Evolutionary conservation across 2,113 vertebrate genomes (phyloP).

Genomic region (Rhabdomys dilectus): DNA sequence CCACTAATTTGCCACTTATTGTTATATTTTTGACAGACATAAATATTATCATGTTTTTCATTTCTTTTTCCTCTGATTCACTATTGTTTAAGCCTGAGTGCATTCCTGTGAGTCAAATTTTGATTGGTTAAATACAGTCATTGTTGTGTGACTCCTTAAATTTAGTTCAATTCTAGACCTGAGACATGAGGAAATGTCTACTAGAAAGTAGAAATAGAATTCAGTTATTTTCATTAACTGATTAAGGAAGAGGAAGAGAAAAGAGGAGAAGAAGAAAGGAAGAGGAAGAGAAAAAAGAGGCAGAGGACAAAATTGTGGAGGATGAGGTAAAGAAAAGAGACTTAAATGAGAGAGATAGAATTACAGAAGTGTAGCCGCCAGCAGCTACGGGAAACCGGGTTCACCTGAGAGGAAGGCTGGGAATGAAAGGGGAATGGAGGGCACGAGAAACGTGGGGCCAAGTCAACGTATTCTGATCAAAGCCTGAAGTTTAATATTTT

Average conservation of each 20-base stretch:
- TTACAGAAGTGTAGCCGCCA: too few relatives aligned
- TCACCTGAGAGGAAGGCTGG: too few relatives aligned
- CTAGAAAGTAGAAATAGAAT: neutral
- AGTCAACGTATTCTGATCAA: too few relatives aligned
- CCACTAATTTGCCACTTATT: neutral
- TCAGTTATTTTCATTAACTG: neutral
- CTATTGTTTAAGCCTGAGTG: neutral
- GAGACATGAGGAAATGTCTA: neutral
- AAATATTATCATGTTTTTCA: too few relatives aligned
- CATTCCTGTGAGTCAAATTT: neutral
- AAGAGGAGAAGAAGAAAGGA: fast-evolving
- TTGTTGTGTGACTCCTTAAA: neutral
- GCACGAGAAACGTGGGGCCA: too few relatives aligned
- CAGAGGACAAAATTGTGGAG: neutral
- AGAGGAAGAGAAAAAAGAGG: neutral
- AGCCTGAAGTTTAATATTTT: too few relatives aligned
- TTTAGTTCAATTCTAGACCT: neutral
- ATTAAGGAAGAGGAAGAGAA: neutral
- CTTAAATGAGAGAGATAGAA: neutral
- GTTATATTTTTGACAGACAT: neutral
- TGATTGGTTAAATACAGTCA: neutral
- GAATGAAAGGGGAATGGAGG: too few relatives aligned
- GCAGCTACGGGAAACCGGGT: too few relatives aligned
- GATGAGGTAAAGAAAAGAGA: neutral
- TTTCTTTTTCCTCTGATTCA: neutral